phyloP scores from a whole-genome alignment of 2,797 vertebrate species.

The Sebastes hopkinsi region DNA sequence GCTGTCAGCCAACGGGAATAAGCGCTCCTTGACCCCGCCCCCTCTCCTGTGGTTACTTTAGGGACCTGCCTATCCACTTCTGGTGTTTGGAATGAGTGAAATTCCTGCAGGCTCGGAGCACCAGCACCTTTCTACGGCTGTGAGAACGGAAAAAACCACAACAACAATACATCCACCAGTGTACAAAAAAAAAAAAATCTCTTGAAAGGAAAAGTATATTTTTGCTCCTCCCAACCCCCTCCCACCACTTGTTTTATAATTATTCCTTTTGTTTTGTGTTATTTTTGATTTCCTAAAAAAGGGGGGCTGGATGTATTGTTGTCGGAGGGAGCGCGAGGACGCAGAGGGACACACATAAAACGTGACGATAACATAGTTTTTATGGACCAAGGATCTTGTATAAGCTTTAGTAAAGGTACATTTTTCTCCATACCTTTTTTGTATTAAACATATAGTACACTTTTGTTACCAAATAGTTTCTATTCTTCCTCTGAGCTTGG shows the following conservation, averaged over 20 bases:
- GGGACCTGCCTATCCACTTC: slow-evolving; percentile 83
- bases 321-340: slow-evolving; percentile 82
- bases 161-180: slow-evolving; percentile 76
- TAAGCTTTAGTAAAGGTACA: slow-evolving; percentile 99
- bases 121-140: slow-evolving; percentile 85
- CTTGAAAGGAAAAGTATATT: slow-evolving; percentile 78
- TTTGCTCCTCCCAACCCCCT: slow-evolving; percentile 65
- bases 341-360: slow-evolving; percentile 87
- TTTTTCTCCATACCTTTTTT: slow-evolving; percentile 99
- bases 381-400: slow-evolving; percentile 99
- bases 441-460: slow-evolving; percentile 97
- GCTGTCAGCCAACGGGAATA: slow-evolving; percentile 42
- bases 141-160: slow-evolving; percentile 64
- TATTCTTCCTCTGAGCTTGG: slow-evolving; percentile 91
- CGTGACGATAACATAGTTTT: slow-evolving; percentile 91
- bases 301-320: slow-evolving; percentile 88
- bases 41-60: slow-evolving; percentile 79
- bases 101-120: slow-evolving; percentile 71
- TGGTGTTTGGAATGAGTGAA: slow-evolving; percentile 77
- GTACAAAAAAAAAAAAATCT: slow-evolving; percentile 66
- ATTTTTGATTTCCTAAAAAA: slow-evolving; percentile 75
- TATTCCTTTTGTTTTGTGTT: slow-evolving; percentile 79
- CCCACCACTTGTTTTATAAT: slow-evolving; percentile 76
- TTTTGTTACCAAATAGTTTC: slow-evolving; percentile 99
- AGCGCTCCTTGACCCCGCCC: slow-evolving; percentile 72